Conservation (phyloP, 2,888 invertebrate species). For the Drepana falcataria region DNA sequence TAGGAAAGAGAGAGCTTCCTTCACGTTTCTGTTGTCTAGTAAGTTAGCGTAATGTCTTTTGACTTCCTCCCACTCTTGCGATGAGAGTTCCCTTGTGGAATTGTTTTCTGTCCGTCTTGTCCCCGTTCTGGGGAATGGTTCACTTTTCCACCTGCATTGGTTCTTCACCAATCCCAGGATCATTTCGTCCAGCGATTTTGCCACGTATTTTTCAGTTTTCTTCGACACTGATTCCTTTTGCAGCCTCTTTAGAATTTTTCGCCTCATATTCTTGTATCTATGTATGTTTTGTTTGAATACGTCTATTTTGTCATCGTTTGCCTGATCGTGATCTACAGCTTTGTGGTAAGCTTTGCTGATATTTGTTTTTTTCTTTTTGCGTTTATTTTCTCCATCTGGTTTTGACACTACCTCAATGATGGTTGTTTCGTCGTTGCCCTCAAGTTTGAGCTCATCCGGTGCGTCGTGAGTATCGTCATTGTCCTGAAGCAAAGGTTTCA, state of each 20-base stretch:
- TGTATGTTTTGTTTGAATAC: constrained; percentile 26
- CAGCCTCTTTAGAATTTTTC: constrained; percentile 36
- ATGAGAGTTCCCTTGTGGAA: constrained; percentile 12
- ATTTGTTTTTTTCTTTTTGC: background rate
- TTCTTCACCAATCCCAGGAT: constrained; percentile 36
- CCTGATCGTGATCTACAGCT: background rate
- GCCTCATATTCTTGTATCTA: constrained; percentile 43
- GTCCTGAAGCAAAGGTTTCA: constrained; percentile 42
- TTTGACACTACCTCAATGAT: constrained; percentile 44
- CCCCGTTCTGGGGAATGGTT: background rate
- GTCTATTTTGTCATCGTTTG: constrained; percentile 4
- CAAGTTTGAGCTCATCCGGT: constrained; percentile 23
- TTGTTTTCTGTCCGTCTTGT: background rate
- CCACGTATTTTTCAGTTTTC: constrained; percentile 37
- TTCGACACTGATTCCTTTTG: constrained; percentile 37
- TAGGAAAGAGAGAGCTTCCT: constrained; percentile 23
- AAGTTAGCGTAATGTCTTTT: constrained; percentile 21
- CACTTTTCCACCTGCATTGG: constrained; percentile 35
- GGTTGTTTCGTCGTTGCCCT: constrained; percentile 41
- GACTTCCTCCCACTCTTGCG: constrained; percentile 26
- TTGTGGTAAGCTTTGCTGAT: background rate
- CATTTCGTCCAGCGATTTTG: constrained; percentile 44
- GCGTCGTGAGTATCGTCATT: constrained; percentile 16
- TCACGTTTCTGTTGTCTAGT: constrained; percentile 9
- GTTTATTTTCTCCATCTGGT: background rate